phyloP scores from a whole-genome alignment of 2,113 vertebrate species.

The Procavia capensis region DNA sequence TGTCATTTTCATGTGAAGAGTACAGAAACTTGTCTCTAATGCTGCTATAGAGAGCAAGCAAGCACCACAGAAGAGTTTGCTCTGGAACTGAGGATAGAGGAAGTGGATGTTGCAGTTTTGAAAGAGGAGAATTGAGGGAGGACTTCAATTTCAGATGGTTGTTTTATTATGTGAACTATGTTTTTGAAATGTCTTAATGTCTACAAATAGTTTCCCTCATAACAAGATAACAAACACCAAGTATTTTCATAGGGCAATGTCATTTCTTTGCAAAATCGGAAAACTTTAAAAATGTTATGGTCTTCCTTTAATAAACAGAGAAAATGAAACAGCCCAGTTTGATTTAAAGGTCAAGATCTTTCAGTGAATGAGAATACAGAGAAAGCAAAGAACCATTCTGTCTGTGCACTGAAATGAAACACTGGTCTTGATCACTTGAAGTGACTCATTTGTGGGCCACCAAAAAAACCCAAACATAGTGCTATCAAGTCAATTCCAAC shows the following conservation, averaged over 20 bases:
- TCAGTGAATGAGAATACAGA: neutral
- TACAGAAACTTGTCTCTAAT: neutral
- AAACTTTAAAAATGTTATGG: neutral
- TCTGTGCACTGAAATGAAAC: neutral
- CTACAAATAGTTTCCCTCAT: neutral
- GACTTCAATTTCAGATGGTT: neutral
- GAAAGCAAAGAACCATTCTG: neutral
- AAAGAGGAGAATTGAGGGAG: neutral
- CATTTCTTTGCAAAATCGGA: constrained; percentile 3
- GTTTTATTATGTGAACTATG: constrained; percentile 18
- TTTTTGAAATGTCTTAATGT: constrained; percentile 29
- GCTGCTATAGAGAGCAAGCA: neutral
- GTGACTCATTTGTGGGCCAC: neutral
- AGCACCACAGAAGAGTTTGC: neutral
- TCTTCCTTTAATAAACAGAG: neutral
- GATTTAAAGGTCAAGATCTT: neutral
- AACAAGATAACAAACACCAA: neutral
- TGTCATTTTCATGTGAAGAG: neutral
- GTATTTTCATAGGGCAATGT: constrained; percentile 12
- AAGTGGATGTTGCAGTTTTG: neutral
- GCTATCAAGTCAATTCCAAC: neutral
- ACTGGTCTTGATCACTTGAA: neutral
- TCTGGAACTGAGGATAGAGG: neutral
- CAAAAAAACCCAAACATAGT: neutral
- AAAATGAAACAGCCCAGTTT: neutral